Percentiles rank a stretch among this genome's conserved stretches.
Evolutionary conservation across 2,113 vertebrate species (phyloP).

Genomic region (Halcyon malimbica): DNA sequence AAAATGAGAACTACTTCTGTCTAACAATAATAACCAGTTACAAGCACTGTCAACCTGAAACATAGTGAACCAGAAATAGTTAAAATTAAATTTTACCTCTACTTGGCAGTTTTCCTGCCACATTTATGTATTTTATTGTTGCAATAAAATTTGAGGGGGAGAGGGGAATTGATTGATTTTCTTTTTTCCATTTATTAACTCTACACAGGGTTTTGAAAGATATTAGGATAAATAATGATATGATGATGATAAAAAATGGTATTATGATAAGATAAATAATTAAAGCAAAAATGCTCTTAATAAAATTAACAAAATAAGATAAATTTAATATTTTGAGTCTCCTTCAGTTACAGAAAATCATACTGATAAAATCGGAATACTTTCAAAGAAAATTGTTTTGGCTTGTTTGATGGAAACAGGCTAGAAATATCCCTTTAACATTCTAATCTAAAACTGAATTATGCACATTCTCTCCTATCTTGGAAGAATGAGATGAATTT

Average conservation of each 20-base stretch:
- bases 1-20: background rate
- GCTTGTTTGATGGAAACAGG: background rate
- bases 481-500: background rate
- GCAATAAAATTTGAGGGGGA: background rate
- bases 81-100: background rate
- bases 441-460: constrained; percentile 16
- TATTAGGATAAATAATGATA: background rate
- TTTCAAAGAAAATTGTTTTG: background rate
- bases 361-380: background rate
- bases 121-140: constrained; percentile 24
- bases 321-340: background rate
- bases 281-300: background rate
- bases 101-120: background rate
- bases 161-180: background rate
- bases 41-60: background rate
- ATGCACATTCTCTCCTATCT: background rate
- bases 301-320: background rate
- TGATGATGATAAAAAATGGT: no score
- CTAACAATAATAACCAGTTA: background rate
- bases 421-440: background rate
- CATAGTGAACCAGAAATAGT: background rate
- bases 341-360: background rate
- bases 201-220: background rate
- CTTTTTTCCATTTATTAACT: background rate
- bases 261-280: background rate